These are phyloP conservation scores for Lagria hirta DNA, from an alignment of 2,888 invertebrate genomes.

Conservation along the genomic window DNA sequence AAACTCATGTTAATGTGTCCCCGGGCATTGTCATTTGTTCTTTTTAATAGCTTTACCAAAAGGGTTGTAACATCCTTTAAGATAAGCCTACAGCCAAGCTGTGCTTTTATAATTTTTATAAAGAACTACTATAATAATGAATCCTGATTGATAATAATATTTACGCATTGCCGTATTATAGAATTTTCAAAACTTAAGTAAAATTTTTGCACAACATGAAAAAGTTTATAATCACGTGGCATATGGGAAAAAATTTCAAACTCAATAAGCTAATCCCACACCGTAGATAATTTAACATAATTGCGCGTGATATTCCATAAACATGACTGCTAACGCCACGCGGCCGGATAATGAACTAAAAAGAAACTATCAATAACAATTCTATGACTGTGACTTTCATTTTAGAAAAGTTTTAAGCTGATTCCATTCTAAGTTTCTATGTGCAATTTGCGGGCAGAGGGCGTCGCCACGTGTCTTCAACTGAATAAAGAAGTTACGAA, in stretches of 20 bases:
- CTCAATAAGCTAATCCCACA: slow-evolving; percentile 33
- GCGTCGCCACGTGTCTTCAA: slow-evolving; percentile 54
- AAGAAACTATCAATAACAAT: slow-evolving; percentile 55
- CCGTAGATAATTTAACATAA: slow-evolving; percentile 54
- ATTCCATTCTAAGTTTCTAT: slow-evolving; percentile 42
- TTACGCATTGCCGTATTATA: too few relatives aligned
- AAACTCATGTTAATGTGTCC: slow-evolving; percentile 38
- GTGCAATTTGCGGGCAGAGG: slow-evolving; percentile 55
- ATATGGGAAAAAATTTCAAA: too few relatives aligned
- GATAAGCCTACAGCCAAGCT: too few relatives aligned
- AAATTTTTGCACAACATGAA: too few relatives aligned
- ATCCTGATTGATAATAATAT: too few relatives aligned
- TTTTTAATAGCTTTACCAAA: slow-evolving; percentile 21
- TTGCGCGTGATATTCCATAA: slow-evolving; percentile 51
- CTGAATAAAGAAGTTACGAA: slow-evolving; percentile 53
- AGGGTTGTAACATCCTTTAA: slow-evolving; percentile 15
- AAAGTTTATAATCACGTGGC: too few relatives aligned
- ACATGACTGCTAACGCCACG: slow-evolving; percentile 51
- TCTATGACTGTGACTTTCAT: slow-evolving; percentile 43
- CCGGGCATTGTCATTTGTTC: slow-evolving; percentile 43
- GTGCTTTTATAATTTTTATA: too few relatives aligned
- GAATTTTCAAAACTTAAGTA: too few relatives aligned
- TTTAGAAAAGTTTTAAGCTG: too few relatives aligned
- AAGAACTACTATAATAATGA: too few relatives aligned
- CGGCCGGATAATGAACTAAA: slow-evolving; percentile 56